Evolutionary conservation across 2,888 invertebrate species (phyloP).

Genomic region (Molanna angustata): DNA sequence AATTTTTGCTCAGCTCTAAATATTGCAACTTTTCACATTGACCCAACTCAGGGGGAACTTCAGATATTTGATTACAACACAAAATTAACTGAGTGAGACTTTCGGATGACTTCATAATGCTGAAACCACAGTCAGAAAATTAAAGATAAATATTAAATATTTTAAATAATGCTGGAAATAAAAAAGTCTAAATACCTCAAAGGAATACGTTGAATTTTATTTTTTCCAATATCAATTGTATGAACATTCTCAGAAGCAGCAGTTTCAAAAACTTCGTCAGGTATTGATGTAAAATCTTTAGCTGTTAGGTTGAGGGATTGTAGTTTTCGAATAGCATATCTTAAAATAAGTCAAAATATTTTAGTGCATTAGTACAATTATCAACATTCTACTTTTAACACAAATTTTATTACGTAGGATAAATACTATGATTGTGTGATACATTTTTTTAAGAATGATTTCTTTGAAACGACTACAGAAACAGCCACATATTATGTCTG

Average conservation of each 20-base stretch:
- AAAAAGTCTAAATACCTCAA: too few species aligned
- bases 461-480: not conserved
- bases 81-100: conserved; percentile 66
- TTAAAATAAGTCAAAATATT: conserved; percentile 32
- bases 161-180: too few species aligned
- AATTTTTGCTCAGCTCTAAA: conserved; percentile 75
- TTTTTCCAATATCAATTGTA: conserved; percentile 78
- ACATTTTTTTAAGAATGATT: not conserved
- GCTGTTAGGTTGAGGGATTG: conserved; percentile 60
- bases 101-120: conserved; percentile 50
- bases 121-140: too few species aligned
- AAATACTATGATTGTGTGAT: too few species aligned
- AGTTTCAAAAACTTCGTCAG: conserved; percentile 67
- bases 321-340: conserved; percentile 50
- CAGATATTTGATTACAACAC: conserved; percentile 65
- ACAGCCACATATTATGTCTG: not conserved
- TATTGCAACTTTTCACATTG: conserved; percentile 62
- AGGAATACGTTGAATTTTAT: conserved; percentile 68
- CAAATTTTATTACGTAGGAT: too few species aligned
- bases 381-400: too few species aligned
- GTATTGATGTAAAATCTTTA: conserved; percentile 63
- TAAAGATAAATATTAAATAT: too few species aligned
- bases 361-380: not conserved
- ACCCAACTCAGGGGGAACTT: conserved; percentile 63
- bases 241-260: conserved; percentile 71